Percentiles rank a stretch among this genome's conserved stretches.
These are phyloP conservation scores for Tretioscincus oriximinensis DNA, from an alignment of 2,113 vertebrate genomes.

Conservation along the genomic window DNA sequence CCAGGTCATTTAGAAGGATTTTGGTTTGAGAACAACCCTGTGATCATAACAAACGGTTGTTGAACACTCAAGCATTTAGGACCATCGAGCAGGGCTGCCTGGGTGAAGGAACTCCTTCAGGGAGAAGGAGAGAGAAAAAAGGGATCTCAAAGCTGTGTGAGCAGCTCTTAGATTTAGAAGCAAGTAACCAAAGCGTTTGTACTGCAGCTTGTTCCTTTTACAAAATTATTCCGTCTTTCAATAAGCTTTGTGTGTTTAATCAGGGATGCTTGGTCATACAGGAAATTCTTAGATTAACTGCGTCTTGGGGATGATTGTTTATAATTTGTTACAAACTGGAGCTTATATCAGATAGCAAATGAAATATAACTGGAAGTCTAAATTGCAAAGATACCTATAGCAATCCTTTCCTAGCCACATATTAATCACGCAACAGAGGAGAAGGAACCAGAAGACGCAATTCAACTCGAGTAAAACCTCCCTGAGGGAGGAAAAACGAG, in stretches of 20 bases:
- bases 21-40: too few species aligned
- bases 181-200: too few species aligned
- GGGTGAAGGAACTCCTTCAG: too few species aligned
- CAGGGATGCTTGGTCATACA: neutral
- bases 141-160: neutral
- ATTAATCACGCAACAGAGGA: slow-evolving; percentile 3
- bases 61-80: too few species aligned
- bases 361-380: neutral
- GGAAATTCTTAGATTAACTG: neutral
- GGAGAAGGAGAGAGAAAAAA: neutral
- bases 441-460: slow-evolving; percentile 8
- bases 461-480: neutral
- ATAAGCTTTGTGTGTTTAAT: neutral
- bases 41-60: too few species aligned
- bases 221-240: neutral
- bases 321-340: slow-evolving; percentile 12
- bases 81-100: too few species aligned
- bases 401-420: neutral
- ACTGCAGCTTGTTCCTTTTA: too few species aligned
- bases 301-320: slow-evolving; percentile 23
- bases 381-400: slow-evolving; percentile 29
- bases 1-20: too few species aligned
- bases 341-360: neutral
- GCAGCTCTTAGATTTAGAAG: neutral
- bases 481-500: neutral